These are phyloP conservation scores for Varanus komodoensis DNA, from an alignment of 2,113 vertebrate species.

Conservation along the genomic window DNA sequence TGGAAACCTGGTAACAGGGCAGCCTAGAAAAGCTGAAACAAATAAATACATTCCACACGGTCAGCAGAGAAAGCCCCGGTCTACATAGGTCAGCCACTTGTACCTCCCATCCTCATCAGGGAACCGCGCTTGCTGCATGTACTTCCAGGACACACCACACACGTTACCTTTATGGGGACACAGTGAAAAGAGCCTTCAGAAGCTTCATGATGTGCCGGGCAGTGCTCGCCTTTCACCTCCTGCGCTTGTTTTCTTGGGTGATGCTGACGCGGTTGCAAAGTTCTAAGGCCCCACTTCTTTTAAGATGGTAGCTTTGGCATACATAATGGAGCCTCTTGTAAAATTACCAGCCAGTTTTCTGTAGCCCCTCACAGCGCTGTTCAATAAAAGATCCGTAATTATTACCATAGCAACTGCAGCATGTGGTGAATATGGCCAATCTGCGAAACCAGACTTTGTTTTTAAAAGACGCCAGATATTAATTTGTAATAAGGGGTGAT, in stretches of 20 bases:
- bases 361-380: constrained; percentile 78
- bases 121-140: not conserved
- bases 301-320: constrained; percentile 20
- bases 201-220: not conserved
- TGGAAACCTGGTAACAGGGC: not conserved
- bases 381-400: constrained; percentile 81
- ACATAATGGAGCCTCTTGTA: constrained; percentile 72
- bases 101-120: not conserved
- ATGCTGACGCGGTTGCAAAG: not conserved
- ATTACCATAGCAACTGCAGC: constrained; percentile 85
- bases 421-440: constrained; percentile 70
- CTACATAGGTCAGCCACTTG: not conserved
- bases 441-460: constrained; percentile 78
- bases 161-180: not conserved
- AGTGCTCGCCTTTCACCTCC: not conserved
- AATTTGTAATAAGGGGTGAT: constrained; percentile 73
- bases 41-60: not conserved
- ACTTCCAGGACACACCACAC: not conserved
- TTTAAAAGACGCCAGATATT: constrained; percentile 54
- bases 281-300: not conserved
- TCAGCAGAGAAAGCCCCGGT: not conserved
- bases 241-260: constrained; percentile 1
- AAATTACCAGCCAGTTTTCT: constrained; percentile 74
- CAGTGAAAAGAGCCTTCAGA: not conserved
- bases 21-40: not conserved